Evolutionary conservation across 2,113 vertebrate species (phyloP), one percentile per base, ranked within the genome.

Genomic region (Xiphophorus hellerii): DNA sequence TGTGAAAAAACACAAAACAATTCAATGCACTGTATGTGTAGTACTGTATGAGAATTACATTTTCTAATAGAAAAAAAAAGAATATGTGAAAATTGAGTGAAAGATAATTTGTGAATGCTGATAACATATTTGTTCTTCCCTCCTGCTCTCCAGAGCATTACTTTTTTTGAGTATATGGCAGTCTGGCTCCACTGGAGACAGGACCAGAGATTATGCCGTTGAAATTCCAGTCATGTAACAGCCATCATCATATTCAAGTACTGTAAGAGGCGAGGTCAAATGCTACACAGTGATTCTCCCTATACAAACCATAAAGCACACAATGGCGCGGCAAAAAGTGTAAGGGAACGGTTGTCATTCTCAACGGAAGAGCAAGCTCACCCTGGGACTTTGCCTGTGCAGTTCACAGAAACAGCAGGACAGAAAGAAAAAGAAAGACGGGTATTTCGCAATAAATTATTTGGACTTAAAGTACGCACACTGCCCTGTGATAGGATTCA

Each of bases 221-320:
- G 88, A 90, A 89, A 95, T 95, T 95, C 94, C 87, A 92, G 93
- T 94, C 94, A 93, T 93, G 93, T 92, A 94, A 88, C 87, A 85
- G 89, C 89, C 93, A 95, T 95, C 94, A 94, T 94, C 93, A 93
- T 94, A 94, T 94, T 94, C 93, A 94, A 94, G 91, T 92, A 92
- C 88, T 93, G 94, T 93, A 94, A 93, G 90, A 94, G 88, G 87
- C 89, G 91, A 92, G 94, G 95, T 95, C 95, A 95, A 94, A 93
- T 83, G 90, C 93, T 92, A 90, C 93, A 94, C 91, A 92, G 93
- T 91, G 94, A 94, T 94, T 92, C 90, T 84, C 88, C 82, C 85
- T 91, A 86, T 80, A 94, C 94, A 94, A 94, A 79, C 93, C 94
- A 95, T 95, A 93, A 94, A 94, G 94, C 90, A 93, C 92, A 95